These are phyloP conservation scores for Dryas iulia DNA, from an alignment of 1,140 invertebrate species.

Conservation along the genomic window DNA sequence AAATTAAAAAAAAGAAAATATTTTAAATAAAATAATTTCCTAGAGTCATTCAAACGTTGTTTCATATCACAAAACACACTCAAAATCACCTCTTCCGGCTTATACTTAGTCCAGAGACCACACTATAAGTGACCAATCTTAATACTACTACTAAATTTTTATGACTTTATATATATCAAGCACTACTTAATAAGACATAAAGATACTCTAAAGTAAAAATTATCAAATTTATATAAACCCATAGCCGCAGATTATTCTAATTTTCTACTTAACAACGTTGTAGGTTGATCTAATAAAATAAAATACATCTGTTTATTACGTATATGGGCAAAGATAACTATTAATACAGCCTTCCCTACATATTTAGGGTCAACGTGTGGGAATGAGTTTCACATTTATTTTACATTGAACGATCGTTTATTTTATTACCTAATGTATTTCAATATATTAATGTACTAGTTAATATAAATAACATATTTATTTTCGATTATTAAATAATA, in stretches of 20 bases:
- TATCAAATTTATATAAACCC: not conserved
- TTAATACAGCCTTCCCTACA: not conserved
- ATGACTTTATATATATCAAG: not conserved
- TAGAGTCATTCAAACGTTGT: too few species aligned
- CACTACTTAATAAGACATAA: not conserved
- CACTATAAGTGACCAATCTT: too few species aligned
- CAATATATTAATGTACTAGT: not conserved
- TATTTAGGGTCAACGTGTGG: not conserved
- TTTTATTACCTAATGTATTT: not conserved
- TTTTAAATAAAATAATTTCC: too few species aligned
- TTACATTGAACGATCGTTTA: not conserved
- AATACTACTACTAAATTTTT: too few species aligned
- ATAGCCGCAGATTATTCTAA: not conserved
- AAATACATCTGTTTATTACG: not conserved
- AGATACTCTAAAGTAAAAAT: not conserved
- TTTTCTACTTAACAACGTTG: slow-evolving; percentile 1
- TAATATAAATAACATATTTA: too few species aligned
- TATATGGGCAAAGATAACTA: not conserved
- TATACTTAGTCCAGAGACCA: too few species aligned
- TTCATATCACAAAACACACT: too few species aligned
- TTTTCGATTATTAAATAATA: too few species aligned
- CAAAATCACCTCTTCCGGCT: too few species aligned
- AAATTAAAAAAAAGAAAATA: too few species aligned
- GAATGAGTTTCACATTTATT: not conserved
- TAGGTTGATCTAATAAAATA: slow-evolving; percentile 2